Evolutionary conservation across 1,140 invertebrate genomes (phyloP).

Genomic region (Meloidogyne hapla): DNA sequence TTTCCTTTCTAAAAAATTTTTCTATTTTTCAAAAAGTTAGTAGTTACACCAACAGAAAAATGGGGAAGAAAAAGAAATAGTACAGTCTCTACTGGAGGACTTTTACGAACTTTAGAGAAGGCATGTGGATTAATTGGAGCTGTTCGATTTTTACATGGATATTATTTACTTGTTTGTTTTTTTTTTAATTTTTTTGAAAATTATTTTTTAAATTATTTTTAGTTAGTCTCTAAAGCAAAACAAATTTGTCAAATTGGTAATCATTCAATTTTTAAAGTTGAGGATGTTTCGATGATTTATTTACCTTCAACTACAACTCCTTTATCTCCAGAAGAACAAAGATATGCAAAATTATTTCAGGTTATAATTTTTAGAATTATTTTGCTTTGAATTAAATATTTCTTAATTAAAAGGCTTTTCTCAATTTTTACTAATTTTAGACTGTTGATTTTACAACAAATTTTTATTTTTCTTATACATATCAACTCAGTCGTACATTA

Average conservation of each 20-base stretch:
- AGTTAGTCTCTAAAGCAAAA: slow-evolving; percentile 60
- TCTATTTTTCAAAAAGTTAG: slow-evolving; percentile 9
- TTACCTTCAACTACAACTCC: slow-evolving; percentile 44
- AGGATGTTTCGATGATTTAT: slow-evolving; percentile 62
- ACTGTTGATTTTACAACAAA: slow-evolving; percentile 62
- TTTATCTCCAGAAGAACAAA: slow-evolving; percentile 51
- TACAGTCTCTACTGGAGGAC: slow-evolving; percentile 28
- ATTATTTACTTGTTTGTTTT: slow-evolving; percentile 58
- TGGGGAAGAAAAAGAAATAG: slow-evolving; percentile 40
- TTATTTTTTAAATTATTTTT: slow-evolving; percentile 9
- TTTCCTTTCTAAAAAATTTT: slow-evolving; percentile 21
- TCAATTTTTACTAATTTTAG: slow-evolving; percentile 45
- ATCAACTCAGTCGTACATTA: slow-evolving; percentile 58
- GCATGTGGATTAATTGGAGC: slow-evolving; percentile 61
- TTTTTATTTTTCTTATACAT: slow-evolving; percentile 64
- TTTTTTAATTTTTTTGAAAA: neutral
- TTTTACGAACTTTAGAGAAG: slow-evolving; percentile 56
- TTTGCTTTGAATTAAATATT: no score
- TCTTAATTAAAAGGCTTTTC: no score
- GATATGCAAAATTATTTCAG: slow-evolving; percentile 59
- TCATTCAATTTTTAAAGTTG: slow-evolving; percentile 60
- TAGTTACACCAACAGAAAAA: slow-evolving; percentile 49
- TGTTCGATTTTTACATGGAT: slow-evolving; percentile 60
- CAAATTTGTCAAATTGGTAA: slow-evolving; percentile 53
- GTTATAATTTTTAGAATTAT: slow-evolving; percentile 28